Conservation (phyloP, 2,113 vertebrate species). For the Prinia subflava region DNA sequence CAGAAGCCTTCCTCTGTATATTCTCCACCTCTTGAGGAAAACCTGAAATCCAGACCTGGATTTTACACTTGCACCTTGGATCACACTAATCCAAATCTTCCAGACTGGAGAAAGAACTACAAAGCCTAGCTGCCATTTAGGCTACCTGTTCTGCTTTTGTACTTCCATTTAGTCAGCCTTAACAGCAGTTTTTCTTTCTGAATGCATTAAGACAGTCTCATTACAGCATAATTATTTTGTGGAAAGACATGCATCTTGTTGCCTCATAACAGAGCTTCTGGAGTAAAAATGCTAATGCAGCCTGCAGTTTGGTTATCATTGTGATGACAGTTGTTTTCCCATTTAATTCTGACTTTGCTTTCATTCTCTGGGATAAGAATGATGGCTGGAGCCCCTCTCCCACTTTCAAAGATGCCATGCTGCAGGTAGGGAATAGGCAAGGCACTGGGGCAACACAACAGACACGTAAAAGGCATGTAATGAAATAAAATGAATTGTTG, state of each 20-base stretch:
- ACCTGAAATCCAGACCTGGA: background rate
- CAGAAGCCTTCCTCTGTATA: background rate
- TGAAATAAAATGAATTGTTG: background rate
- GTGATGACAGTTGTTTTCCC: background rate
- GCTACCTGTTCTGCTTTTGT: background rate
- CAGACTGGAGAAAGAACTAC: background rate
- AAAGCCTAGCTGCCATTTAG: background rate
- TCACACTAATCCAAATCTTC: background rate
- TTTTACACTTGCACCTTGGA: background rate
- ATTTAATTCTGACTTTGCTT: background rate
- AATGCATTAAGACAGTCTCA: background rate
- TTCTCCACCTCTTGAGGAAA: background rate
- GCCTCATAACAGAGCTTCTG: background rate
- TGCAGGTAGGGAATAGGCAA: background rate
- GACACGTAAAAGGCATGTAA: background rate
- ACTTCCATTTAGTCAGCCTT: background rate
- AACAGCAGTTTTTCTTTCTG: background rate
- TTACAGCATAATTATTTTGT: background rate
- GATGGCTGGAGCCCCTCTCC: background rate
- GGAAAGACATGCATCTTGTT: background rate
- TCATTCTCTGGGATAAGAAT: background rate
- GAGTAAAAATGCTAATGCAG: background rate
- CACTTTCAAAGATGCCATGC: background rate
- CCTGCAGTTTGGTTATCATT: background rate
- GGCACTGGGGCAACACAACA: background rate